phyloP scores from a whole-genome alignment of 2,113 vertebrate species.

The Peucedramus taeniatus region DNA sequence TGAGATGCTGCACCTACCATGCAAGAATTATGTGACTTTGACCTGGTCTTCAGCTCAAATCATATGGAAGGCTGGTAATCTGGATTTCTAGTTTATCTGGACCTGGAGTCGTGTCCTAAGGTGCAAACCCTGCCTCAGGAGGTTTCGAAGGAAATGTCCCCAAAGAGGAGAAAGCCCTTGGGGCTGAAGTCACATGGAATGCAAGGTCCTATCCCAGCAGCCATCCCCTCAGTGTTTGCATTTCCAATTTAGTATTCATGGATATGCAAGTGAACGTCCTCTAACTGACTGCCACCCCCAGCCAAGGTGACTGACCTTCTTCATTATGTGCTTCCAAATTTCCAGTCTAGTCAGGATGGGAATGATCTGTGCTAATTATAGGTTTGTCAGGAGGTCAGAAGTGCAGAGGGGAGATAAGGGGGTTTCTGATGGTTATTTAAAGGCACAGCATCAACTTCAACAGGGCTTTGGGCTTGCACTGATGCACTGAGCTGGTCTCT shows the following conservation, averaged over 20 bases:
- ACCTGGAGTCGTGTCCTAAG: neutral
- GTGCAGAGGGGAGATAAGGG: slow-evolving; percentile 33
- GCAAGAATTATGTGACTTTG: neutral
- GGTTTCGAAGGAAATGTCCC: neutral
- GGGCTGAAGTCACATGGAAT: neutral
- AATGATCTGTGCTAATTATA: slow-evolving; percentile 75
- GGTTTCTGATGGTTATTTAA: slow-evolving; percentile 31
- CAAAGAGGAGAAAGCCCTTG: accelerated
- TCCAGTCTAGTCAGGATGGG: slow-evolving; percentile 61
- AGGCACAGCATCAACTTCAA: neutral
- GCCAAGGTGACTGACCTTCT: slow-evolving; percentile 77
- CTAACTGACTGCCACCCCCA: slow-evolving; percentile 65
- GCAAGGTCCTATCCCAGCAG: neutral
- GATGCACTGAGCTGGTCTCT: neutral
- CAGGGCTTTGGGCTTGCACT: neutral
- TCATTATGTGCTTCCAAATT: slow-evolving; percentile 75
- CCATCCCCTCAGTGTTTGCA: neutral
- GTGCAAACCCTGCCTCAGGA: neutral
- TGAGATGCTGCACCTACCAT: neutral
- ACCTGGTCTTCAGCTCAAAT: neutral
- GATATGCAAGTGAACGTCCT: slow-evolving; percentile 52
- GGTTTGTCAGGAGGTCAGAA: slow-evolving; percentile 50
- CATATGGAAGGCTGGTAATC: neutral
- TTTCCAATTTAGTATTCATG: slow-evolving; percentile 57
- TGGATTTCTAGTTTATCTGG: neutral